Base-by-base conservation (phyloP, 1,140 invertebrate species). In the Eulimnadia texana region DNA sequence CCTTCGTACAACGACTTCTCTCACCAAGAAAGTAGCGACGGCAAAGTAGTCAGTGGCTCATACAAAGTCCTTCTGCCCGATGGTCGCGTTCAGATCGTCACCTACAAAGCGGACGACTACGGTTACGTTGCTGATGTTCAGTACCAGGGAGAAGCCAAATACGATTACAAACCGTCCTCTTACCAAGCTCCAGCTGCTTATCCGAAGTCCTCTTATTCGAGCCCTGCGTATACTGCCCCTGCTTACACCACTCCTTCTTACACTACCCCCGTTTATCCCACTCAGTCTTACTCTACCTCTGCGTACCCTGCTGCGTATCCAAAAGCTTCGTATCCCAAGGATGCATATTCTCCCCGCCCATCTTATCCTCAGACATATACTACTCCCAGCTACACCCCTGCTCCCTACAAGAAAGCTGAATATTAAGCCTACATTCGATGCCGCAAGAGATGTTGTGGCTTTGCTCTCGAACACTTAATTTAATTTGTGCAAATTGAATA, bases 1-100 rank as follows among this genome's bases (percentile, higher is more conserved):
- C 64, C 69, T 52, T 65, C 65, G 16, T 66, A 64, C 58, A 63
- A 66, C 65, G 65, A 65, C 55, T 69, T 64, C 64, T 61, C 57
- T 57, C 65, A 66, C 60, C 51, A 55, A 16, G 67, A 69, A 61
- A 64, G 59, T 52, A 65, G 64, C 22, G 67, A 69, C 66, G 67
- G 66, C 3, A 61, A 63, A 64, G 50, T 64, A 2, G 53, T 61
- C 25, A 50, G 56, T 22, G 63, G 63, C 2, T 58, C 60, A 22
- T 64, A 64, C 58, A 16, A 58, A 23, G 63, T 64, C 10, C 60
- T 61, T 20, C 63, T 64, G 27, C 63, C 63, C 20, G 63, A 64
- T 19, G 63, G 63, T 13, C 63, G 63, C n/a, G 52, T 52, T 11
- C 63, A 64, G 58, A 64, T 61, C 29, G 63, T 64, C 58, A 64